Evolutionary conservation across 1,140 invertebrate genomes (phyloP).

Genomic region (Lepidurus apus): DNA sequence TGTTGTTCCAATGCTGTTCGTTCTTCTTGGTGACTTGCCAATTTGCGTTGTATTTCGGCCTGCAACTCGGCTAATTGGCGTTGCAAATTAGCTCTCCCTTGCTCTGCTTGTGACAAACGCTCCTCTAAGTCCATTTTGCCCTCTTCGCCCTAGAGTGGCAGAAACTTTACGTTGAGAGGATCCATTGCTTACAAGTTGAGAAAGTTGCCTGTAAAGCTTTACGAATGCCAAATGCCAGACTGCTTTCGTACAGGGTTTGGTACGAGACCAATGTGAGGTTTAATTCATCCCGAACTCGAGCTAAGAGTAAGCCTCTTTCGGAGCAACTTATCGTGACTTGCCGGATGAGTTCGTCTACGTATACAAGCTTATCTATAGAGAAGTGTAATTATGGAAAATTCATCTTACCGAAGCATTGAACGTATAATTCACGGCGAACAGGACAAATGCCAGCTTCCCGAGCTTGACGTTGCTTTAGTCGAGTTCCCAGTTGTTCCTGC

Average conservation of each 20-base stretch:
- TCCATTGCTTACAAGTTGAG: background rate
- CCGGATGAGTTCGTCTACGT: constrained; percentile 79
- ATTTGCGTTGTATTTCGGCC: constrained; percentile 29
- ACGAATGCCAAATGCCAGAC: constrained; percentile 94
- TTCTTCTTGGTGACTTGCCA: constrained; percentile 70
- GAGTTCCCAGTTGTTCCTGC: constrained; percentile 88
- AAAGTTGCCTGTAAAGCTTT: constrained; percentile 78
- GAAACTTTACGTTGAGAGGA: background rate
- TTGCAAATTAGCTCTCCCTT: constrained; percentile 54
- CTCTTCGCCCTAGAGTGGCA: constrained; percentile 51
- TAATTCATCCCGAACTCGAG: constrained; percentile 90
- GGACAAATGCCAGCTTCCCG: constrained; percentile 96
- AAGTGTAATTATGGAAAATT: constrained; percentile 42
- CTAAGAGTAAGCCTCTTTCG: constrained; percentile 85
- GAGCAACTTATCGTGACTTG: constrained; percentile 96
- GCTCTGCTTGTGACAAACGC: constrained; percentile 74
- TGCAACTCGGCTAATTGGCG: constrained; percentile 30
- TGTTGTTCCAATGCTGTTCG: constrained; percentile 81
- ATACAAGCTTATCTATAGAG: background rate
- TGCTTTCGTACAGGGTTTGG: constrained; percentile 90
- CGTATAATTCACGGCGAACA: constrained; percentile 85
- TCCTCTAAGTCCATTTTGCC: constrained; percentile 66
- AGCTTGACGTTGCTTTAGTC: constrained; percentile 83
- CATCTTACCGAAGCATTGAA: constrained; percentile 85
- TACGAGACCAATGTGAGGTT: constrained; percentile 94